phyloP scores from a whole-genome alignment of 2,888 invertebrate genomes.

The Sympetrum striolatum region DNA sequence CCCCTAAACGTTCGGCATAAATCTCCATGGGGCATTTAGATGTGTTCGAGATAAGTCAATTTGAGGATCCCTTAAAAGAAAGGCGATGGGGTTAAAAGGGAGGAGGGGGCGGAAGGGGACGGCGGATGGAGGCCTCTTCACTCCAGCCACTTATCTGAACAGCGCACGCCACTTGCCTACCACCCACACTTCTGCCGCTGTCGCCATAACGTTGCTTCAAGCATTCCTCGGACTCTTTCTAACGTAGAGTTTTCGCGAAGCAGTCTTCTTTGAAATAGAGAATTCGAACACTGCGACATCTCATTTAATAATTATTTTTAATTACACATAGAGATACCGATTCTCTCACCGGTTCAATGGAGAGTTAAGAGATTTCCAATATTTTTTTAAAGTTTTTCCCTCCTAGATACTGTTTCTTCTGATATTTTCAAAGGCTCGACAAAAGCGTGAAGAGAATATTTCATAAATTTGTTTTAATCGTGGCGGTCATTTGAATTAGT shows the following conservation, averaged over 20 bases:
- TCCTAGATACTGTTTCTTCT: too few relatives aligned
- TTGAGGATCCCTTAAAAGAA: neutral
- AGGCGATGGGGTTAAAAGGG: neutral
- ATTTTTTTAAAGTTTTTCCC: too few relatives aligned
- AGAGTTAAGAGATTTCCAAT: too few relatives aligned
- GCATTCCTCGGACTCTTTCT: neutral
- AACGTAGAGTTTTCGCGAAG: neutral
- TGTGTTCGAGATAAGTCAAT: constrained; percentile 30
- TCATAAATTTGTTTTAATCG: too few relatives aligned
- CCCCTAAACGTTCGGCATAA: neutral
- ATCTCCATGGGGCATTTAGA: constrained; percentile 1
- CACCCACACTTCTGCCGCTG: neutral
- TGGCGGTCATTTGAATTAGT: too few relatives aligned
- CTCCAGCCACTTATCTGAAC: constrained; percentile 24
- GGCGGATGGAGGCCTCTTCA: neutral
- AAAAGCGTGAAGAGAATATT: too few relatives aligned
- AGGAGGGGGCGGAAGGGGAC: neutral
- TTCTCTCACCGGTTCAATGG: too few relatives aligned
- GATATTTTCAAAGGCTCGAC: too few relatives aligned
- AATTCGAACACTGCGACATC: neutral
- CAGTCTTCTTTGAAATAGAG: neutral
- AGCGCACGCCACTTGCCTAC: constrained; percentile 27
- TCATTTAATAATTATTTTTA: too few relatives aligned
- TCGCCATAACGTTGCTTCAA: neutral
- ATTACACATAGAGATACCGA: too few relatives aligned